Conservation (phyloP, 2,797 vertebrate species). For the Ataeniobius toweri region DNA sequence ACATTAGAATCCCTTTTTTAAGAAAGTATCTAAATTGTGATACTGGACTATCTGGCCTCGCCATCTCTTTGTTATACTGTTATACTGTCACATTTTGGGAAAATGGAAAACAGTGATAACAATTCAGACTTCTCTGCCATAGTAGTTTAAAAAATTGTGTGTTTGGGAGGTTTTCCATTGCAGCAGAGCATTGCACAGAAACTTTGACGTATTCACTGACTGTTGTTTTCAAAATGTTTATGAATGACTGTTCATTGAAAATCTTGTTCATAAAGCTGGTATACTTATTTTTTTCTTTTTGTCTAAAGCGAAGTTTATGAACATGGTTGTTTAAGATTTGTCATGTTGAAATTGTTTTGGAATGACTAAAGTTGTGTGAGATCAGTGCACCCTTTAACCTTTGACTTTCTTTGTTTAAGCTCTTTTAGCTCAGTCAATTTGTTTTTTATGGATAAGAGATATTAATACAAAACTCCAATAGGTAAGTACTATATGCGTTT, state of each 20-base stretch:
- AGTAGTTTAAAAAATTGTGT: constrained; percentile 34
- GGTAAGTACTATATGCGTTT: constrained; percentile 69
- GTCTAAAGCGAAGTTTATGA: constrained; percentile 59
- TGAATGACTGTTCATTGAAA: constrained; percentile 50
- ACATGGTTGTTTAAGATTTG: constrained; percentile 65
- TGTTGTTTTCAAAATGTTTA: constrained; percentile 47
- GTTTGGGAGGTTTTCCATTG: constrained; percentile 43
- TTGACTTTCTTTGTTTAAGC: constrained; percentile 63
- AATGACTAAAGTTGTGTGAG: constrained; percentile 71
- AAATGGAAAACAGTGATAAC: constrained; percentile 28
- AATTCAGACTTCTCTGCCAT: constrained; percentile 27
- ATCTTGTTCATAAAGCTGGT: constrained; percentile 52
- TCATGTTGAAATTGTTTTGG: constrained; percentile 63
- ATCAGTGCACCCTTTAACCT: constrained; percentile 69
- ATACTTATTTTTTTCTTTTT: constrained; percentile 43
- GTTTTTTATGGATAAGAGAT: constrained; percentile 75
- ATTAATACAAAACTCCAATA: constrained; percentile 30
- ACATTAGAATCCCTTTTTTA: constrained; percentile 50
- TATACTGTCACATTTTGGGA: constrained; percentile 37
- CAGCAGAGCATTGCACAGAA: constrained; percentile 48
- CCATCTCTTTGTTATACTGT: constrained; percentile 48
- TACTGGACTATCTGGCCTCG: constrained; percentile 75
- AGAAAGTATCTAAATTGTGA: constrained; percentile 51
- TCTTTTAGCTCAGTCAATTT: constrained; percentile 76
- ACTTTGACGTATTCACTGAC: constrained; percentile 48